Evolutionary conservation across 1,140 invertebrate genomes (phyloP), one percentile per base, ranked within the genome.

Genomic region (Brachionus manjavacas): DNA sequence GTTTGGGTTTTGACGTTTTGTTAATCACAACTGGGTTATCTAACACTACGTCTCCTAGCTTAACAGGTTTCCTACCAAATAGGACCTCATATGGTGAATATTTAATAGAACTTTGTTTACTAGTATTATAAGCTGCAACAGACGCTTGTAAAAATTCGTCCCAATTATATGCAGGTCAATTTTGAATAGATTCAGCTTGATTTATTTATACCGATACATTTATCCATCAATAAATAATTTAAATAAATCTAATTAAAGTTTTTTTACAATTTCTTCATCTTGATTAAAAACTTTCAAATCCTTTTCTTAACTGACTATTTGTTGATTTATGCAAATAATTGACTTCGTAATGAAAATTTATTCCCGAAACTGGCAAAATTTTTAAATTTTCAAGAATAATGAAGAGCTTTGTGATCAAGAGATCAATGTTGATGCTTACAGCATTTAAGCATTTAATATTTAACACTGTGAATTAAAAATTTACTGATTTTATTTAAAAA

Each of bases 131-230:
- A 35, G 68, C 68, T 72, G 68, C 1, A 72, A 72, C 68, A 39
- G 68, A 72, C n/a, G 68, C 68, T 72, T 72, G 35, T 72, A 39
- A 39, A 72, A 72, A 72, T 72, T 72, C 68, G n/a, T 72, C 68
- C 35, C 68, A 72, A 39, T 72, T 72, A 83, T 52, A 83, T 83
- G 81, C 81, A 83, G 43, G 81, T 83, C 41, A 43, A 70, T 28
- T 60, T 60, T 9, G 52, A 39, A 52, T 83, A 28, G 78, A 16
- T 20, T 41, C 66, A 11, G 25, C 25, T 68, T 68, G 12, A 11
- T 6, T 11, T 16, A 12, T 66, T 66, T 20, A 64, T 64, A 23
- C 16, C 25, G 46, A 52, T 52, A 52, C 14, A 14, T 3, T 52
- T 14, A n/a, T n/a, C 4, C 16, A 52, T 52, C 9, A 60, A 60